Evolutionary conservation across 2,888 invertebrate genomes (phyloP).

Genomic region (Agonopterix heracliana): DNA sequence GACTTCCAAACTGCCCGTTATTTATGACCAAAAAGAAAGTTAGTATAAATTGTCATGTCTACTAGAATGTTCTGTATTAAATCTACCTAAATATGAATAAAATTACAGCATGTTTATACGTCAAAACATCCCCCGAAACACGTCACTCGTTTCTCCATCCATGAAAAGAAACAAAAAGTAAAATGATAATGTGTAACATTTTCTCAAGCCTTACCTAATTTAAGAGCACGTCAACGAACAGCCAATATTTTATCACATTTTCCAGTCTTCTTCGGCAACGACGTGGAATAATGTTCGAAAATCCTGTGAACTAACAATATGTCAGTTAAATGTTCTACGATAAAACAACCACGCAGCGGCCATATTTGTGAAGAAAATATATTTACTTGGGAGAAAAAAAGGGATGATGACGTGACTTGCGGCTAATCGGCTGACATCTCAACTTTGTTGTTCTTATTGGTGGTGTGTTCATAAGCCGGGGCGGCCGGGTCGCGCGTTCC

Average conservation of each 20-base stretch:
- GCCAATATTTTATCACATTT: conserved; percentile 13
- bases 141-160: no score
- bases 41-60: no score
- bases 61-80: no score
- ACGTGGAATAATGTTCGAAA: conserved; percentile 15
- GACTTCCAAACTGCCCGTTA: no score
- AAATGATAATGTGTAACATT: conserved; percentile 5
- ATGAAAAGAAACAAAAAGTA: not conserved
- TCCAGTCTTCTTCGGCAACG: conserved; percentile 10
- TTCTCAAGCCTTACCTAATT: conserved; percentile 9
- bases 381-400: conserved; percentile 42
- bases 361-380: conserved; percentile 35
- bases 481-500: conserved; percentile 39
- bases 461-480: conserved; percentile 60
- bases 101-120: no score
- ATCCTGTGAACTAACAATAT: conserved; percentile 16
- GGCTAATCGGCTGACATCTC: conserved; percentile 65
- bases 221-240: conserved; percentile 11
- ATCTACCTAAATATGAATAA: no score
- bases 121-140: no score
- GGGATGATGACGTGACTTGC: conserved; percentile 52
- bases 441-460: conserved; percentile 70
- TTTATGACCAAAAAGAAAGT: no score
- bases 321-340: conserved; percentile 11
- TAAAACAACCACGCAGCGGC: conserved; percentile 3